Percentiles rank a stretch among this genome's conserved stretches.
Conservation (phyloP, 2,113 vertebrate genomes). For the Rhinolophus sinicus region DNA sequence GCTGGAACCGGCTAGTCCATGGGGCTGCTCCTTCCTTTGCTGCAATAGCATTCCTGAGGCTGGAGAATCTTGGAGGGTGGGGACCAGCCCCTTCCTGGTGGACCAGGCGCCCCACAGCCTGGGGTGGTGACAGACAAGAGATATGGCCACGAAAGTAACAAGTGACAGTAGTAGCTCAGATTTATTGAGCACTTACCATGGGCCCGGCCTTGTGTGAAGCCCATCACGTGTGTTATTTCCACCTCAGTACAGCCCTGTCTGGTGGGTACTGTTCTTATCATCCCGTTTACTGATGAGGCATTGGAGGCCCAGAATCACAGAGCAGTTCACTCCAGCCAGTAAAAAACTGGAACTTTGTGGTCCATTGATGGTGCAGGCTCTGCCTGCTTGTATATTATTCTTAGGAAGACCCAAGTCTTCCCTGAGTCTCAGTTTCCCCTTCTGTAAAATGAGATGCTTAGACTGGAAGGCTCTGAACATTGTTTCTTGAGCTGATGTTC, state of each 20-base stretch:
- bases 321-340: background rate
- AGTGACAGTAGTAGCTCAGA: background rate
- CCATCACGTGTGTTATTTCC: background rate
- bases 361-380: background rate
- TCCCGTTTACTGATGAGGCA: background rate
- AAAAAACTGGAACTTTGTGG: background rate
- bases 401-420: background rate
- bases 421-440: background rate
- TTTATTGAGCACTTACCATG: background rate
- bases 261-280: background rate
- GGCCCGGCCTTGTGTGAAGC: background rate
- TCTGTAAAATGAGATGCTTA: background rate
- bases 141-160: conserved; percentile 37
- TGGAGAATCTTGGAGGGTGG: conserved; percentile 77
- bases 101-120: background rate
- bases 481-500: background rate
- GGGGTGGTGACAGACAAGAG: conserved; percentile 64
- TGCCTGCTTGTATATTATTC: background rate
- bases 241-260: background rate
- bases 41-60: conserved; percentile 82
- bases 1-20: conserved; percentile 90
- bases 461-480: background rate
- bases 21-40: conserved; percentile 90
- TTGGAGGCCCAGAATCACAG: background rate
- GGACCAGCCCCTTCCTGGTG: background rate